These are phyloP conservation scores for Eublepharis macularius DNA, from an alignment of 2,113 vertebrate genomes.

Conservation along the genomic window DNA sequence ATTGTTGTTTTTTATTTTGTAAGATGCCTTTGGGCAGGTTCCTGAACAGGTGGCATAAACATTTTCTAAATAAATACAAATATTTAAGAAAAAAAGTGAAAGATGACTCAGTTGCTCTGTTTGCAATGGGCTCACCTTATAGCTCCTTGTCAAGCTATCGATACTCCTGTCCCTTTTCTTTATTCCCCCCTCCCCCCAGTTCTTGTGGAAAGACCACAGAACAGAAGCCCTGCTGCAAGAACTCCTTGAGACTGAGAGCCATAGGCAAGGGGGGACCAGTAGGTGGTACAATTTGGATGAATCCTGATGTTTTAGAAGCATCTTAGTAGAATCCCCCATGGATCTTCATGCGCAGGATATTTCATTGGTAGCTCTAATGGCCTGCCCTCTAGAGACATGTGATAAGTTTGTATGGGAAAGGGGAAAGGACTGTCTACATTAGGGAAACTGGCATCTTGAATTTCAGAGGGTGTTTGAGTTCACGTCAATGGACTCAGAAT, in stretches of 20 bases:
- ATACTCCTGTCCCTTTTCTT: too few species aligned
- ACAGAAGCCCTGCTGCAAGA: not conserved
- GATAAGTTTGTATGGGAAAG: not conserved
- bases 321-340: not conserved
- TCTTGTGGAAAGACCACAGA: too few species aligned
- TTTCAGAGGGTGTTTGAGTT: not conserved
- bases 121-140: too few species aligned
- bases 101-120: too few species aligned
- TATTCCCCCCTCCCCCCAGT: too few species aligned
- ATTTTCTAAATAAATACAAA: too few species aligned
- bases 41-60: too few species aligned
- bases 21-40: too few species aligned
- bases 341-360: not conserved
- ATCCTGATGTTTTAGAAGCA: not conserved
- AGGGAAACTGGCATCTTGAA: not conserved
- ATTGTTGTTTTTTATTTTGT: too few species aligned
- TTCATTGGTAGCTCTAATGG: not conserved
- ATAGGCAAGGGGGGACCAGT: not conserved
- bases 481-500: not conserved
- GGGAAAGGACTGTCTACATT: not conserved
- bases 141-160: too few species aligned
- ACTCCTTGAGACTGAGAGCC: not conserved
- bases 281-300: not conserved
- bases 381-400: not conserved
- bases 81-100: too few species aligned